Evolutionary conservation across 1,140 invertebrate species (phyloP), one percentile per base, ranked within the genome.

Genomic region (Ruditapes philippinarum): DNA sequence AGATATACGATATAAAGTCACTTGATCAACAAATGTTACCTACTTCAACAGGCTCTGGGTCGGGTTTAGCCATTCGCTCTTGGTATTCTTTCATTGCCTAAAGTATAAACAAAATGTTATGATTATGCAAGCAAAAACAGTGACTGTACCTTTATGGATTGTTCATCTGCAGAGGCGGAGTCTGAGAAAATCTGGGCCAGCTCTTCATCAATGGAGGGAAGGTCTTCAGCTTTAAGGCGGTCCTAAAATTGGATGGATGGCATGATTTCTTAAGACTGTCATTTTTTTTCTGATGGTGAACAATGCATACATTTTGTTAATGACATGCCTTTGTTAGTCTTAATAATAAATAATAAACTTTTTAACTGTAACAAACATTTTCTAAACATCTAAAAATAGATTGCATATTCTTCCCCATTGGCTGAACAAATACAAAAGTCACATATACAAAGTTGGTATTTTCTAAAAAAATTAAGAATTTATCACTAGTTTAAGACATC

Each of bases 201-300:
- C 91, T 96, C 95, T 89, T 96, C 95, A 90, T 95, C 95, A 88
- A 96, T 96, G 45, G 95, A 94, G 25, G 95, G 95, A 40, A 96
- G 84, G 31, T 96, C 94, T 65, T 90, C 88, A 22, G 91, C 92
- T 68, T 87, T 93, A n/a, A 90, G 88, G 31, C 91, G 57, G 25
- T 76, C 90, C 93, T 92, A 82, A 60, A 89, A 89, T 57, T 87
- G 57, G 38, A 89, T 80, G 45, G 45, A 60, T 14, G 51, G 54
- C 62, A 54, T n/a, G 33, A 36, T 49, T 49, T 85, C 45, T 62
- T 42, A n/a, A 60, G 19, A 49, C 42, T 45, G n/a, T n/a, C n/a
- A n/a, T 22, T 80, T 60, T 80, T 17, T 57, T 60, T 49, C 42
- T 49, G 5, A 40, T n/a, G n/a, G 9, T 78, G 25, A 28, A 40